Conservation (phyloP, 1,140 invertebrate genomes). For the Tribolium castaneum region DNA sequence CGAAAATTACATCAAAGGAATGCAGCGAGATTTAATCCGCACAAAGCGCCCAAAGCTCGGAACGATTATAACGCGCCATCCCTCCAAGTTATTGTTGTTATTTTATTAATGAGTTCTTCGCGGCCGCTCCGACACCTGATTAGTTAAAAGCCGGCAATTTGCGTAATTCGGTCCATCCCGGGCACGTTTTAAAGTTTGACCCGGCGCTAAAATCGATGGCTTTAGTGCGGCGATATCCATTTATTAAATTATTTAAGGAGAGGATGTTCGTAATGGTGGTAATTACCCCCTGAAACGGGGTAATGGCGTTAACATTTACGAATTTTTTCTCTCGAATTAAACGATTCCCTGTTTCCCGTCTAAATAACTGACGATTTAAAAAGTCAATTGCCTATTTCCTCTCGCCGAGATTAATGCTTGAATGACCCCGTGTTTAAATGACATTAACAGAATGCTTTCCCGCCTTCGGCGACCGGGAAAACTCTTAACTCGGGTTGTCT, state of each 20-base stretch:
- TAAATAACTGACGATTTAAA: constrained; percentile 55
- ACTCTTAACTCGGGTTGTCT: constrained; percentile 28
- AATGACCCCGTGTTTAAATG: constrained; percentile 55
- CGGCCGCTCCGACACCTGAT: constrained; percentile 20
- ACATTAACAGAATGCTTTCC: constrained; percentile 57
- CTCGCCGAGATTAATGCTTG: constrained; percentile 47
- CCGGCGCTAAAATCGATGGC: neutral
- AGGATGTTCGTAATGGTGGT: constrained; percentile 19
- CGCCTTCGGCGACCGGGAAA: constrained; percentile 46
- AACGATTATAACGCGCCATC: constrained; percentile 15
- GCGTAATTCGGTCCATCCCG: neutral
- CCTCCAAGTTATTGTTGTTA: constrained; percentile 24
- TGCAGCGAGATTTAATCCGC: constrained; percentile 29
- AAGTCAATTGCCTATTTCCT: constrained; percentile 58
- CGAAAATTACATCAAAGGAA: constrained; percentile 34
- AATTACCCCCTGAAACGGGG: constrained; percentile 15
- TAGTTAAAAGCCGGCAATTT: constrained; percentile 25
- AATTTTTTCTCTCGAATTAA: constrained; percentile 42
- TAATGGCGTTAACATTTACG: constrained; percentile 49
- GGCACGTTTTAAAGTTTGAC: neutral
- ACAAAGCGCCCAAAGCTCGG: constrained; percentile 26
- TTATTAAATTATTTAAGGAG: constrained; percentile 35
- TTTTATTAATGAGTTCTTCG: constrained; percentile 31
- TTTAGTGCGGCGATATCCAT: constrained; percentile 14
- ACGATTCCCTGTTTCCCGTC: constrained; percentile 44